A percentile compares a stretch with the other conserved stretches of the same genome.
Conservation (phyloP, 2,113 vertebrate species). For the Kobus ellipsiprymnus region DNA sequence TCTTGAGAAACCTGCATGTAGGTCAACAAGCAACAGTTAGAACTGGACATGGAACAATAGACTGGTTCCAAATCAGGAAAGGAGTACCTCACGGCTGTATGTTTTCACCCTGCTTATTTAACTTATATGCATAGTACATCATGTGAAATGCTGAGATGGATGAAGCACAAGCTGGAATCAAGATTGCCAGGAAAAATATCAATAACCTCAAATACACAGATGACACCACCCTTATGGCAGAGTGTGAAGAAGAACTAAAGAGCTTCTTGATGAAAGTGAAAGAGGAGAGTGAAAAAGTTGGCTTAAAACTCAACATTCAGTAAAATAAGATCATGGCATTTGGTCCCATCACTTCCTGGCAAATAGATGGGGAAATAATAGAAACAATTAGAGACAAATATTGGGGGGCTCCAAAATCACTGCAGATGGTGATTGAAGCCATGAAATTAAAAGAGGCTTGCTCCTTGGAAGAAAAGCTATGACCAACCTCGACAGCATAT, state of each 20-base stretch:
- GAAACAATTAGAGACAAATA: neutral
- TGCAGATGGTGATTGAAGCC: neutral
- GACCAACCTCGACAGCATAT: neutral
- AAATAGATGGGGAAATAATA: neutral
- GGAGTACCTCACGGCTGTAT: neutral
- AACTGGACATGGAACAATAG: neutral
- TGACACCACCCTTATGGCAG: neutral
- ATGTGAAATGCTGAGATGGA: fast-evolving
- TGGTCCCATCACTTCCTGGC: neutral
- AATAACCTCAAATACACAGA: neutral
- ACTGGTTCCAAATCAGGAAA: neutral
- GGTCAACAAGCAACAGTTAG: neutral
- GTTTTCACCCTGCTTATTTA: neutral
- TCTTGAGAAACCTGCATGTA: neutral
- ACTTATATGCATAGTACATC: neutral
- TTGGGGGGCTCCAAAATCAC: neutral
- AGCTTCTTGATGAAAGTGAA: neutral
- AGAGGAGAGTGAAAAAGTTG: neutral
- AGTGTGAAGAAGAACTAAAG: neutral
- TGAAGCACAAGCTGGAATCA: neutral
- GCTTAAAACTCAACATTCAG: neutral
- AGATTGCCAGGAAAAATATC: neutral
- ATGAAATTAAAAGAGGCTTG: neutral
- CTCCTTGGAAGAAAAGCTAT: neutral
- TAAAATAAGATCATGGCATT: neutral